Evolutionary conservation across 2,797 vertebrate species (phyloP), one percentile per base, ranked within the genome.

Genomic region (Artibeus lituratus): DNA sequence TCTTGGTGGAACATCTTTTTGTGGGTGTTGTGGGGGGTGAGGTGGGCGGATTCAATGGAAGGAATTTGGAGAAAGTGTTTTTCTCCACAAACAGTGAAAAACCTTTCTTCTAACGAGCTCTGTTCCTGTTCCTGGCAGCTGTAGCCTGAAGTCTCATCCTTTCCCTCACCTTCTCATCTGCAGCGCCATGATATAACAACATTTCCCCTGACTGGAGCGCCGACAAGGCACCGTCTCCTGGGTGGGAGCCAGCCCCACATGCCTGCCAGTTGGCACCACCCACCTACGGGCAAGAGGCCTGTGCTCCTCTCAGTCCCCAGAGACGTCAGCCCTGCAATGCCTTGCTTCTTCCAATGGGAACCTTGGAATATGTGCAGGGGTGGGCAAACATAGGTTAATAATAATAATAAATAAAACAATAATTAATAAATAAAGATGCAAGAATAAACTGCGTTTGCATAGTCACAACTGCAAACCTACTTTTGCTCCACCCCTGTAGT

Each of bases 201-300:
- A 7, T 88, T 94, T 95, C 90, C 72, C 70, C 90, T 94, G 24
- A 95, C 77, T 77, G 72, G 90, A 94, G 78, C 70, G 89, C 69
- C 10, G 11, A 21, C 78, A 47, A 96, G 74, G 69, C 82, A 18
- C 53, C 72, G 26, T 84, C 96, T 96, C 53, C 93, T 91, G 85
- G 96, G 67, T 24, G 65, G 59, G 14, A 83, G 90, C 87, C 87
- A 87, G 4, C 0, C 62, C n/a, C 19, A 29, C 8, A 5, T 32
- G 37, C 92, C 16, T 32, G 67, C 88, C 94, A 94, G 37, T 85
- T 97, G 97, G 88, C 88, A 93, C 49, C 86, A 74, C 14, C 0
- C 0, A 18, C 87, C 37, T 97, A 1, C 55, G 5, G 35, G 19
- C 4, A 5, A n/a, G 86, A 76, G 85, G 95, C 73, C 78, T 94